Conservation (phyloP, 1,140 invertebrate genomes). For the Drosophila novamexicana region DNA sequence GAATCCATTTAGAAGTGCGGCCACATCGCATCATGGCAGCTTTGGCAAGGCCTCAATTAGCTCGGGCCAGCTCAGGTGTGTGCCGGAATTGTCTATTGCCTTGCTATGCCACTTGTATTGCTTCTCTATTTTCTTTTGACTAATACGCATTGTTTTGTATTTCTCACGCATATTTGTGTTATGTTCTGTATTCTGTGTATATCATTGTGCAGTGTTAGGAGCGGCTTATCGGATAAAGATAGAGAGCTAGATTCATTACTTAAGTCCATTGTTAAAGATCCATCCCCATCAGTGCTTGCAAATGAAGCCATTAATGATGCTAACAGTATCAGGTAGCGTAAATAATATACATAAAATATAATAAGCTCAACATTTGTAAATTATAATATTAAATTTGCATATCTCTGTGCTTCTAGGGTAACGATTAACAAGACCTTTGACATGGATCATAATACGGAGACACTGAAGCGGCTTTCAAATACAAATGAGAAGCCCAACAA, state of each 20-base stretch:
- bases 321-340: conserved; percentile 84
- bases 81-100: background rate
- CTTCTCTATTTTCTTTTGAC: conserved; percentile 46
- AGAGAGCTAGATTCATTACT: conserved; percentile 86
- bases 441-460: conserved; percentile 87
- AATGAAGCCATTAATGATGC: conserved; percentile 85
- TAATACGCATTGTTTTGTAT: conserved; percentile 64
- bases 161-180: conserved; percentile 56
- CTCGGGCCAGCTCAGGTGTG: conserved; percentile 82
- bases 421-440: conserved; percentile 86
- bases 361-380: conserved; percentile 52
- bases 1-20: conserved; percentile 78
- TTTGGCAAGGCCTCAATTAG: conserved; percentile 84
- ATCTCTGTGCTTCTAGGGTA: conserved; percentile 81
- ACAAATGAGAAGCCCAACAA: conserved; percentile 88
- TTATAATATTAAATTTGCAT: conserved; percentile 21
- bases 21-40: conserved; percentile 77
- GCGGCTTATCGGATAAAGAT: conserved; percentile 86
- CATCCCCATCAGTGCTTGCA: conserved; percentile 85
- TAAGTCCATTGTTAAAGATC: conserved; percentile 86
- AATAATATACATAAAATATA: conserved; percentile 14
- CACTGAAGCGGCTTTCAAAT: conserved; percentile 85
- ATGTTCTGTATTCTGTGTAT: conserved; percentile 55
- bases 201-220: conserved; percentile 85
- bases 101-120: conserved; percentile 31